A percentile compares a stretch with the other conserved stretches of the same genome.
Evolutionary conservation across 2,797 vertebrate species (phyloP).

Genomic region (Clarias laeviceps): DNA sequence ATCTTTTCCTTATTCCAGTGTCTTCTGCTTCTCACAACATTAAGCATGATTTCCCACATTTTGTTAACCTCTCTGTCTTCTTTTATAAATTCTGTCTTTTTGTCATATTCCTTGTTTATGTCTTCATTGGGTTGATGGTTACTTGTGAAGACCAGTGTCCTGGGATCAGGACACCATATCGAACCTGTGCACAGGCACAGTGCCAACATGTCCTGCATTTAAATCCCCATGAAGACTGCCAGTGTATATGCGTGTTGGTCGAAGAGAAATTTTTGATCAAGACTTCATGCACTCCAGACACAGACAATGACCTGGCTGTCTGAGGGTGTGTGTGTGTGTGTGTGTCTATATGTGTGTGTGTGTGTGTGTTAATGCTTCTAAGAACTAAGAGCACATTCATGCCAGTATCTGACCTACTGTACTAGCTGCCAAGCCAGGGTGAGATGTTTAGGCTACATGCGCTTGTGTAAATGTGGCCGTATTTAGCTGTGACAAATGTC

Average conservation of each 20-base stretch:
- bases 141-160: constrained; percentile 42
- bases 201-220: constrained; percentile 47
- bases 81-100: constrained; percentile 8
- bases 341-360: constrained; percentile 9
- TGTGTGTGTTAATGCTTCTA: constrained; percentile 46
- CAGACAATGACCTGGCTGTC: constrained; percentile 32
- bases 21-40: constrained; percentile 2
- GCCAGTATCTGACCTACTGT: constrained; percentile 42
- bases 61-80: constrained; percentile 13
- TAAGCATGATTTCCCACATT: neutral
- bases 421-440: constrained; percentile 35
- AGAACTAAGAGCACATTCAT: constrained; percentile 47
- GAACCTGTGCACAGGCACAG: constrained; percentile 14
- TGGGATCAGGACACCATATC: constrained; percentile 37
- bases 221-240: constrained; percentile 31
- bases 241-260: constrained; percentile 30
- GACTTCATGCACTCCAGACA: constrained; percentile 36
- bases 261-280: constrained; percentile 31
- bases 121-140: constrained; percentile 19
- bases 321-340: neutral
- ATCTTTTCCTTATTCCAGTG: neutral
- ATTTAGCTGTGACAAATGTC: constrained; percentile 25
- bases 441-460: constrained; percentile 25
- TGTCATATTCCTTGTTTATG: constrained; percentile 4
- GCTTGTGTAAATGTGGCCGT: constrained; percentile 38